Percentiles rank a stretch among this genome's conserved stretches.
Conservation (phyloP, 2,113 vertebrate genomes). For the Dinomys branickii region DNA sequence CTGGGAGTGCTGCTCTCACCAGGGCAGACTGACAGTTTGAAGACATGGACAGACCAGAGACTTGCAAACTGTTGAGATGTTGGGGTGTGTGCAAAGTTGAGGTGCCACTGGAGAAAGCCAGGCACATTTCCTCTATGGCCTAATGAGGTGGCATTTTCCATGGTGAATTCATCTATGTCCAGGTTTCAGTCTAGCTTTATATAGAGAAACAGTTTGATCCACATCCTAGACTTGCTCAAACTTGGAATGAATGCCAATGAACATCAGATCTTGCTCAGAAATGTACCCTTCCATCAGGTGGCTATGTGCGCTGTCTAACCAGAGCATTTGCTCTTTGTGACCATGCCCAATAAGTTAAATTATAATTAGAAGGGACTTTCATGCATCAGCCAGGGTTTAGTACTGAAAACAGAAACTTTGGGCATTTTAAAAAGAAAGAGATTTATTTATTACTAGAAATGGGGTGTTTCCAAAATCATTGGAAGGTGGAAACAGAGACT, state of each 20-base stretch:
- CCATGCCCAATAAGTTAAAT: slow-evolving; percentile 3
- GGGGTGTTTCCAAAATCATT: background rate
- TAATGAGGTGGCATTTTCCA: background rate
- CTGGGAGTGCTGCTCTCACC: background rate
- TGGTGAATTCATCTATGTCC: background rate
- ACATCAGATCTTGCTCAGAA: background rate
- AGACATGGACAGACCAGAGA: background rate
- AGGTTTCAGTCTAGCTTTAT: background rate
- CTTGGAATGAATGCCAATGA: background rate
- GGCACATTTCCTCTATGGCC: background rate
- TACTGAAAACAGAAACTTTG: background rate
- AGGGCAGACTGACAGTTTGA: background rate
- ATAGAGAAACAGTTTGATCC: background rate
- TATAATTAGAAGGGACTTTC: background rate
- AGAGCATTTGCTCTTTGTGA: background rate
- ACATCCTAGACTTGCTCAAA: background rate
- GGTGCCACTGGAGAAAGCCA: background rate
- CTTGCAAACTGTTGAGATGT: background rate
- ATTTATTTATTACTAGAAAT: slow-evolving; percentile 54
- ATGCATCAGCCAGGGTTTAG: background rate
- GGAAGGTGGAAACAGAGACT: background rate
- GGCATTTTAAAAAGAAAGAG: slow-evolving; percentile 61
- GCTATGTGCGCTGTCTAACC: background rate
- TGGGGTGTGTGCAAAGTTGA: background rate
- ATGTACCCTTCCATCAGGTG: background rate